Base-by-base conservation (phyloP, 2,797 vertebrate species). In the Hafferia zeledoni region DNA sequence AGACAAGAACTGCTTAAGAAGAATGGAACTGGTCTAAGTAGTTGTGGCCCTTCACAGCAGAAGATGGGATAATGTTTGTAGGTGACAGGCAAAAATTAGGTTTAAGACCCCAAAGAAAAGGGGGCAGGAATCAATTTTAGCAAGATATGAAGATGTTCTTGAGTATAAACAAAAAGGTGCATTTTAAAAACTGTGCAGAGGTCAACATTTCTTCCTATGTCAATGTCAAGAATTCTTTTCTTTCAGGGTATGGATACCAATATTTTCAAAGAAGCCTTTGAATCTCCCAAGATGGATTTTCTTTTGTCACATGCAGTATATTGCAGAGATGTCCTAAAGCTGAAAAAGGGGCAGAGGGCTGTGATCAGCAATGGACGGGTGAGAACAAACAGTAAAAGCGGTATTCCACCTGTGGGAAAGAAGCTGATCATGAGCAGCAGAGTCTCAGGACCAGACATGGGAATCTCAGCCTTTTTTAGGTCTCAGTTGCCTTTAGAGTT, bases 291-390 rank as follows among this genome's bases (percentile, higher is more conserved):
- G 96, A 94, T 98, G 92, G 98, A 99, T 98, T 99, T 99, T 98
- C 97, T 99, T 98, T 98, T 99, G 88, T 99, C 99, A 94, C 99
- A 99, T 92, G 95, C 98, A 52, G 60, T 98, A 50, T 99, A 99
- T 93, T 99, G 99, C 96, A 97, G 98, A 94, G 99, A 99, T 6
- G 98, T 99, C 81, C 98, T 99, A 44, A 99, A 99, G 95, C 97
- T 99, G 95, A 99, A 98, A 97, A 99, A 98, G 94, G 99, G 99
- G 82, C 99, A 99, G 97, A 98, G 99, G 91, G 99, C 99, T 4
- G 98, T 99, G 79, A 98, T 99, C 97, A 99, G 99, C 98, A 99
- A 99, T 17, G 99, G 99, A 97, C 97, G 99, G 98, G 99, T 99
- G 96, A 98, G 98, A 39, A 84, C 64, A 69, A 68, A 18, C 37